Percentiles rank a stretch among this genome's conserved stretches.
phyloP scores from a whole-genome alignment of 2,888 invertebrate genomes.

The Allygus modestus region DNA sequence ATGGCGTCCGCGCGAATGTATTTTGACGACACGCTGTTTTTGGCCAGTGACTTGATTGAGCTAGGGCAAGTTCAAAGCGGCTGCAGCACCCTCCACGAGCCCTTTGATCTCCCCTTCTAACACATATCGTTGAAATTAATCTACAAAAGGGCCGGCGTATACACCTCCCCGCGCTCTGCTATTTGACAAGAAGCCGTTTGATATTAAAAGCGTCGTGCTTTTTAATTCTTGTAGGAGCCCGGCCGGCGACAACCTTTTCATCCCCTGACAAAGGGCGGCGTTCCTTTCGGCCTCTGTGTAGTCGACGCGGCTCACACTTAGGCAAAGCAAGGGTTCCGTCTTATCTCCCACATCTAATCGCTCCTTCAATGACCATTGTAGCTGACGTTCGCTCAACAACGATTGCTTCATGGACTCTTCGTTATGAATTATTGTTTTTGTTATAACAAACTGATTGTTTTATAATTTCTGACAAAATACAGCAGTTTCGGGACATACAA shows the following conservation, averaged over 20 bases:
- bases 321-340: constrained; percentile 33
- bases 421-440: not conserved
- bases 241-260: constrained; percentile 53
- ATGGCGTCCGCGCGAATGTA: constrained; percentile 2
- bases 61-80: constrained; percentile 19
- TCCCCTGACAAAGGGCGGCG: constrained; percentile 28
- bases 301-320: constrained; percentile 8
- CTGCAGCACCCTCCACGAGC: constrained; percentile 14
- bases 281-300: constrained; percentile 1
- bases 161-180: constrained; percentile 46
- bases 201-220: constrained; percentile 57
- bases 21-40: constrained; percentile 21
- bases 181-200: constrained; percentile 59
- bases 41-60: constrained; percentile 21
- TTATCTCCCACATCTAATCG: constrained; percentile 36
- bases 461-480: too few species aligned
- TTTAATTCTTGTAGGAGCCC: constrained; percentile 50
- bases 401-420: not conserved
- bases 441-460: too few species aligned
- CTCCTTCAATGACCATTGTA: constrained; percentile 30
- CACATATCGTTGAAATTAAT: constrained; percentile 59
- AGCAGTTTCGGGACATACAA: too few species aligned
- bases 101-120: constrained; percentile 57
- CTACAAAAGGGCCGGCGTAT: constrained; percentile 52
- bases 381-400: not conserved